Percentiles rank a stretch among this genome's conserved stretches.
Evolutionary conservation across 1,140 invertebrate genomes (phyloP).

Genomic region (Microplitis mediator): DNA sequence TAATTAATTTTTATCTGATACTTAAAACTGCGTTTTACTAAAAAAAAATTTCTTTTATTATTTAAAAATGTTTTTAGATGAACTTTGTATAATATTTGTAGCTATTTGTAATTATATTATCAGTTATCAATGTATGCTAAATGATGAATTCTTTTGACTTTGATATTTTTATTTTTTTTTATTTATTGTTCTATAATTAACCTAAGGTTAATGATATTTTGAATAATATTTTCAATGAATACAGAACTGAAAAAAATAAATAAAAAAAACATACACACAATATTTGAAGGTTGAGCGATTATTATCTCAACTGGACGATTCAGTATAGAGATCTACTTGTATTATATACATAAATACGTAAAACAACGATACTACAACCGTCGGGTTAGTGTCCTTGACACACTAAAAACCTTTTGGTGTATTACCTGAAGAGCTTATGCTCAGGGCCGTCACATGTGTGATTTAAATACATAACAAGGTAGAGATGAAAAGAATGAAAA

Average conservation of each 20-base stretch:
- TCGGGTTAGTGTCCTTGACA: constrained; percentile 39
- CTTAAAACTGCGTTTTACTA: too few species aligned
- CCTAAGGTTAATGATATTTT: too few species aligned
- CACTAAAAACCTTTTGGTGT: constrained; percentile 18
- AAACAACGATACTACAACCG: background rate
- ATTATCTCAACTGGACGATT: background rate
- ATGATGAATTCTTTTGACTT: too few species aligned
- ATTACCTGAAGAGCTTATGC: constrained; percentile 2
- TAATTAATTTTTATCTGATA: too few species aligned
- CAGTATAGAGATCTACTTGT: background rate
- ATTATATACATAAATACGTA: background rate
- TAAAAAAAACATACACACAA: background rate
- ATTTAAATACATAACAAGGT: constrained; percentile 34
- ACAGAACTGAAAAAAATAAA: too few species aligned
- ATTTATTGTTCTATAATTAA: too few species aligned
- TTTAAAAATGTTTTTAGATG: too few species aligned
- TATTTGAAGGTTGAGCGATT: background rate
- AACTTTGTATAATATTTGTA: too few species aligned
- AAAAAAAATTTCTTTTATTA: too few species aligned
- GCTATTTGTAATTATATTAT: too few species aligned
- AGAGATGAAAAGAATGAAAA: background rate
- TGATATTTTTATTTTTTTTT: background rate
- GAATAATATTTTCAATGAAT: too few species aligned
- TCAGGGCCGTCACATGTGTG: constrained; percentile 31
- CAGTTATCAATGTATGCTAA: too few species aligned